A percentile compares a stretch with the other conserved stretches of the same genome.
Evolutionary conservation across 2,888 invertebrate species (phyloP).

Genomic region (Odontocerum albicorne): DNA sequence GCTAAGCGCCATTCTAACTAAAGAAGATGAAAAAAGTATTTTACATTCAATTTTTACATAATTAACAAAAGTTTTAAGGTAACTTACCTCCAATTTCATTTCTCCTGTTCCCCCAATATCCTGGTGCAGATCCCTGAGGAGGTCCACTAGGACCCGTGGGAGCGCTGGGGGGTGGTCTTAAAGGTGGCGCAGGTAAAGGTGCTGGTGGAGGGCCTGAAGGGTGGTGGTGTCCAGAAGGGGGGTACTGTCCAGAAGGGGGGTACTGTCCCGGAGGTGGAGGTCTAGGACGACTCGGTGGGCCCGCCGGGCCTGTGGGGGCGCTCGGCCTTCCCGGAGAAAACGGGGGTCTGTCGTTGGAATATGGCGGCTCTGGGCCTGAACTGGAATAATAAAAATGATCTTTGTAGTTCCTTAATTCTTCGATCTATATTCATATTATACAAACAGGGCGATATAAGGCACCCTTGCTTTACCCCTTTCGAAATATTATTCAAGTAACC

Average conservation of each 20-base stretch:
- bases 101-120: slow-evolving; percentile 22
- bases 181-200: not conserved
- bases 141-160: slow-evolving; percentile 13
- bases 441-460: no score
- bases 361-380: no score
- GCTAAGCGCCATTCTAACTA: no score
- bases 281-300: slow-evolving; percentile 38
- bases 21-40: no score
- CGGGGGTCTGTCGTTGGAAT: no score
- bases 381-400: no score
- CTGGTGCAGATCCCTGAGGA: slow-evolving; percentile 17
- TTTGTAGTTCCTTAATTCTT: no score
- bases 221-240: not conserved
- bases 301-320: slow-evolving; percentile 39
- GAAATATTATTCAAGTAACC: no score
- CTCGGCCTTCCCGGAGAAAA: slow-evolving; percentile 32
- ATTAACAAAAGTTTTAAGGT: not conserved
- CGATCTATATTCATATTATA: no score
- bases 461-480: no score
- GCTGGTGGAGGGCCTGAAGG: slow-evolving; percentile 1
- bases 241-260: no score
- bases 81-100: slow-evolving; percentile 14
- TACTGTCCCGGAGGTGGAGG: slow-evolving; percentile 14
- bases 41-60: no score
- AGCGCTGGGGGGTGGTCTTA: slow-evolving; percentile 1